Evolutionary conservation across 2,113 vertebrate genomes (phyloP).

Genomic region (Aleadryas rufinucha): DNA sequence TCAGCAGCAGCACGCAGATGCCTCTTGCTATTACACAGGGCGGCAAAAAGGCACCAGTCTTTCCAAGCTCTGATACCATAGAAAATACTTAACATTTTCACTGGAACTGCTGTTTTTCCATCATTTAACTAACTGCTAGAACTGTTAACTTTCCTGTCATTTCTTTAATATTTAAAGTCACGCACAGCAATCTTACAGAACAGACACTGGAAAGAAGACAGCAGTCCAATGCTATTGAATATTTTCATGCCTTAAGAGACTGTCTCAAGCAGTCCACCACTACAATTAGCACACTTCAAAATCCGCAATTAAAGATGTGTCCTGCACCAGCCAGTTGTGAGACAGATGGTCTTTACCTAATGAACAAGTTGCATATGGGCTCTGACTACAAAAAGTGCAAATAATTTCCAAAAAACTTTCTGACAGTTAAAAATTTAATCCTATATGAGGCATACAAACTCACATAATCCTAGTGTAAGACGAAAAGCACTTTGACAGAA

Average conservation of each 20-base stretch:
- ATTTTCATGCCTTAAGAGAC: neutral
- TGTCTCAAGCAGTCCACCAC: neutral
- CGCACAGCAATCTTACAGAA: neutral
- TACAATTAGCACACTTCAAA: neutral
- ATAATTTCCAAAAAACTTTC: neutral
- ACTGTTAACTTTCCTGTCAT: neutral
- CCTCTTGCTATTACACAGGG: neutral
- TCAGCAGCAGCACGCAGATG: neutral
- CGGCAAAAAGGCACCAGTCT: neutral
- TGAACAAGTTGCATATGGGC: neutral
- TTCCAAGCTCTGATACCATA: neutral
- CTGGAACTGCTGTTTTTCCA: neutral
- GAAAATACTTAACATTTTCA: neutral
- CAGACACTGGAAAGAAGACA: neutral
- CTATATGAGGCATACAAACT: neutral
- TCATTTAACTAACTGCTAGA: neutral
- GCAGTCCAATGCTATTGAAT: neutral
- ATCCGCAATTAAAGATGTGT: neutral
- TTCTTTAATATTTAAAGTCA: neutral
- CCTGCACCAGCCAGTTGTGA: neutral
- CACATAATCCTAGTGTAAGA: neutral
- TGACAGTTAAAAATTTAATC: neutral
- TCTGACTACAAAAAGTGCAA: neutral
- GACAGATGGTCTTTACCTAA: neutral
- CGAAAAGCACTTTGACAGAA: neutral